These are phyloP conservation scores for Melanotus villosus DNA, from an alignment of 2,888 invertebrate genomes.

Conservation along the genomic window DNA sequence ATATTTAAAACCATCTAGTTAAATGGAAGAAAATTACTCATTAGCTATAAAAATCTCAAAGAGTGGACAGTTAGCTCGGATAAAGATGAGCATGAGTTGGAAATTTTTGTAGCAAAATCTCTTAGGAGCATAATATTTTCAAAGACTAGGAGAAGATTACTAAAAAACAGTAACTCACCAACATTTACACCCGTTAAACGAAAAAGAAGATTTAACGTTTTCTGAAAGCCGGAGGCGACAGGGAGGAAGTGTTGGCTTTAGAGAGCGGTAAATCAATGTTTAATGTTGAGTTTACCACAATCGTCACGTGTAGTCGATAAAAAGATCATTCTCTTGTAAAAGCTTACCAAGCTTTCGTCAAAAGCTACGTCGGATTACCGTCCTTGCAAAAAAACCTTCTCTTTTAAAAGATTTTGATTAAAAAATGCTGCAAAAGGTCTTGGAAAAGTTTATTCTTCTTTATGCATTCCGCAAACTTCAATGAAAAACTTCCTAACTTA, in stretches of 20 bases:
- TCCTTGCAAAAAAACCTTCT: not conserved
- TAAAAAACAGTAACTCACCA: not conserved
- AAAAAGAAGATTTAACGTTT: slow-evolving; percentile 31
- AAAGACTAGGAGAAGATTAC: not conserved
- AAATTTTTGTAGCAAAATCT: not conserved
- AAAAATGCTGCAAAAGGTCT: too few relatives aligned
- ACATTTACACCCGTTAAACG: slow-evolving; percentile 13
- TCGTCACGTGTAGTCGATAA: slow-evolving; percentile 31
- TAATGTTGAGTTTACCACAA: slow-evolving; percentile 31
- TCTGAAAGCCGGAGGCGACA: slow-evolving; percentile 26
- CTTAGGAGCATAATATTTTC: not conserved
- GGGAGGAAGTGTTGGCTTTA: slow-evolving; percentile 22
- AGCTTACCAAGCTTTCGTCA: slow-evolving; percentile 6
- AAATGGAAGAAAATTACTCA: too few relatives aligned
- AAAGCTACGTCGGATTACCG: not conserved
- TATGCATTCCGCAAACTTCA: too few relatives aligned
- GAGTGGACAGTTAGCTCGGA: too few relatives aligned
- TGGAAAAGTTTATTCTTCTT: too few relatives aligned
- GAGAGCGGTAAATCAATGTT: slow-evolving; percentile 36
- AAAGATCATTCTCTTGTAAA: slow-evolving; percentile 18
- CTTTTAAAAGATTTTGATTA: not conserved
- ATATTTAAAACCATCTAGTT: too few relatives aligned
- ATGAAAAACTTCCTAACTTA: too few relatives aligned
- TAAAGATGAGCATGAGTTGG: too few relatives aligned
- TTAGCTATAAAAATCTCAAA: too few relatives aligned